Evolutionary conservation across 2,113 vertebrate species (phyloP), one percentile per base, ranked within the genome.

Genomic region (Oncorhynchus masou): DNA sequence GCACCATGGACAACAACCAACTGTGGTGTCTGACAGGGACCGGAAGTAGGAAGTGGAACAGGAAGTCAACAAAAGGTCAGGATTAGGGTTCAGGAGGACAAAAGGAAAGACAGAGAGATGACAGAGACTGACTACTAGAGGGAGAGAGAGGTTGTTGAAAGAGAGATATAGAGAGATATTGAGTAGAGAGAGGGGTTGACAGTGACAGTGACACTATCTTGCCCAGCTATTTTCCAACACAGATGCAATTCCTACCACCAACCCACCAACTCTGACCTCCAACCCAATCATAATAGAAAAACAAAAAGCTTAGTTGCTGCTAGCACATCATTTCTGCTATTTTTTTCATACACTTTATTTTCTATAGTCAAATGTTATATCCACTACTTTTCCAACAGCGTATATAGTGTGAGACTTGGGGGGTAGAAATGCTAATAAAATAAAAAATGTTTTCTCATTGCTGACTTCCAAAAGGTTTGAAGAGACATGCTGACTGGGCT

Each of bases 231-330:
- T 45, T 45, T 45, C 39, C 39, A 45, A 45, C 39, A 68, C 31
- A 73, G 66, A 71, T 84, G 80, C 39, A 89, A 69, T 85, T 74
- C 5, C 77, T 82, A 87, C 85, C 69, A 29, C 27, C 25, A 8
- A 65, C 62, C n/a, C 62, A 25, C 62, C 6, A 20, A 75, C 54
- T 71, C 69, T 39, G 65, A 70, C 49, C 67, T 69, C n/a, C 29
- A 24, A 60, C 67, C 64, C 24, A 8, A 45, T 1, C 15, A 31
- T 25, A 29, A 20, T 12, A 11, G 39, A 45, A 45, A 45, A 45
- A 45, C 39, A 45, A 24, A 62, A 62, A 62, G 60, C 60, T 22
- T 62, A 45, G 39, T 9, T 45, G 39, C 39, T 11, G 9, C 39
- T 45, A 45, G 39, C 39, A 2, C 39, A 11, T 39, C 0, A 39